Evolutionary conservation across 2,888 invertebrate species (phyloP), one percentile per base, ranked within the genome.

Genomic region (Drosophila limbata): DNA sequence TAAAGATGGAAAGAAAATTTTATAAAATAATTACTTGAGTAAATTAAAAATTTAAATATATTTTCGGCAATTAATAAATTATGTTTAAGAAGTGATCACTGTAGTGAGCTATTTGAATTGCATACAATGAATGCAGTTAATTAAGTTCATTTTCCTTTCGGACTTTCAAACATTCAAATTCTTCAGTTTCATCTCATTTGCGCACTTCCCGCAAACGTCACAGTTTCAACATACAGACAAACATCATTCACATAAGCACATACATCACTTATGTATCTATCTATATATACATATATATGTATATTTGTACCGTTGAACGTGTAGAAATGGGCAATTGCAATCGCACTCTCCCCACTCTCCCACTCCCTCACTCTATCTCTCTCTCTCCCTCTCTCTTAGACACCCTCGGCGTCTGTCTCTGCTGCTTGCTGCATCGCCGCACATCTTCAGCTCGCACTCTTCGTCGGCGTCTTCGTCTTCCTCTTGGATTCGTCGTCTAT

Each of bases 131-230:
- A 42, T 50, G 11, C 42, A 53, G 45, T 40, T 37, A 65, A 65
- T 44, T 51, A 59, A 33, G 19, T 62, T 39, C n/a, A 44, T 57
- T 57, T 64, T 57, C 35, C 57, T 64, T 64, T 64, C 44, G 28
- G 44, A n/a, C 52, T 51, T 50, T 21, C 44, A 17, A 57, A 25
- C 51, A 57, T 48, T 48, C 40, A 17, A 48, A 56, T 63, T 47
- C 53, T 55, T 55, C 9, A 31, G 45, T 55, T 55, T 63, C 47
- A 33, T 31, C 17, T 53, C 47, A 48, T 57, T 62, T 62, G 73
- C 73, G 68, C 64, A 69, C 53, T 69, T 61, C 19, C 52, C 74
- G 19, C 52, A 45, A 48, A 61, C 73, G 64, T 62, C 60, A 68
- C 51, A 61, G 53, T 25, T 13, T n/a, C 40, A 5, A 37, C 33